A percentile compares a stretch with the other conserved stretches of the same genome.
Conservation (phyloP, 2,113 vertebrate species). For the Cephalopterus ornatus region DNA sequence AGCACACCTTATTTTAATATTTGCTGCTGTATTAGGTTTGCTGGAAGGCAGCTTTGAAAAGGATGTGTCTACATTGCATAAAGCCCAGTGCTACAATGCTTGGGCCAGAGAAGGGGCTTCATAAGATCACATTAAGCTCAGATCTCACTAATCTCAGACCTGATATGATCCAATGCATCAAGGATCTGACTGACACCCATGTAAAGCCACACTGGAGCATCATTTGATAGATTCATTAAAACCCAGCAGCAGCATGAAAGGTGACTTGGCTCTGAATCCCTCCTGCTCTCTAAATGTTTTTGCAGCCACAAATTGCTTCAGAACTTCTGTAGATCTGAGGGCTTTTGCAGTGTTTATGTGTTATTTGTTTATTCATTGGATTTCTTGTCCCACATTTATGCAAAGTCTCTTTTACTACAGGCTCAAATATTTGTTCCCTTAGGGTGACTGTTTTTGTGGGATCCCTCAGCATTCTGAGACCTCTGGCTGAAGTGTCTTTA, state of each 20-base stretch:
- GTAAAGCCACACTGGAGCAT: neutral
- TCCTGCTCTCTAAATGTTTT: neutral
- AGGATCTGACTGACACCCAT: neutral
- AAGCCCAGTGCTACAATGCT: neutral
- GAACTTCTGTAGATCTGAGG: neutral
- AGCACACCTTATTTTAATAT: neutral
- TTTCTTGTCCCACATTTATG: conserved; percentile 5
- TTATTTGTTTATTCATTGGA: conserved; percentile 25
- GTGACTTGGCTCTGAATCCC: neutral
- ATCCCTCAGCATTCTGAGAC: conserved; percentile 8
- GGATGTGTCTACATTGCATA: fast-evolving
- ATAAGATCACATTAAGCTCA: neutral
- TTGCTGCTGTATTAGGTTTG: neutral
- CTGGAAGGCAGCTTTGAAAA: neutral
- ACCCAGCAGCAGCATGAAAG: neutral
- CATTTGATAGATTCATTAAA: neutral
- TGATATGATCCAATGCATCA: neutral
- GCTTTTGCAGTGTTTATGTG: neutral
- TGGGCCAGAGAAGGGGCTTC: neutral
- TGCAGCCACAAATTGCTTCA: neutral
- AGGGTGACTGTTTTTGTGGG: conserved; percentile 2
- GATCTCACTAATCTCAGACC: neutral
- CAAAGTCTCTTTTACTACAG: conserved; percentile 19
- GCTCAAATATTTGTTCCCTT: conserved; percentile 29
- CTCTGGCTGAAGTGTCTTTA: conserved; percentile 25